A percentile compares a stretch with the other conserved stretches of the same genome.
Evolutionary conservation across 2,113 vertebrate species (phyloP).

Genomic region (Ancistrus triradiatus): DNA sequence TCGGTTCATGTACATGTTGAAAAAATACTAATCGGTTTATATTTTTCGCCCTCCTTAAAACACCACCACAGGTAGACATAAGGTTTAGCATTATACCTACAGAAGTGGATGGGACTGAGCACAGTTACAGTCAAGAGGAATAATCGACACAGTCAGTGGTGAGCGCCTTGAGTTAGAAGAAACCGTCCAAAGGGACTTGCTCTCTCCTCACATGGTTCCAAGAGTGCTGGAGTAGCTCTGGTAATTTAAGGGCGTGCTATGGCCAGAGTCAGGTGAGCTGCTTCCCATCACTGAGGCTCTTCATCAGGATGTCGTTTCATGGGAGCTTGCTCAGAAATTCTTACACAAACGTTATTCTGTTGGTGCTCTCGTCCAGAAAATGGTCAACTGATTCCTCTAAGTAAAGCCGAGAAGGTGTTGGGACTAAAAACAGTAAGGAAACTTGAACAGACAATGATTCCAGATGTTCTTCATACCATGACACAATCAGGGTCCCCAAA

Average conservation of each 20-base stretch:
- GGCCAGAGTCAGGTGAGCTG: slow-evolving; percentile 86
- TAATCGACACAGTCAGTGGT: slow-evolving; percentile 73
- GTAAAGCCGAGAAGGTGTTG: slow-evolving; percentile 67
- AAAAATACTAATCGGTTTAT: too few species aligned
- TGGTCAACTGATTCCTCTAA: slow-evolving; percentile 73
- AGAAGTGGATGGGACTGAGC: too few species aligned
- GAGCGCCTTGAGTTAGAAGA: slow-evolving; percentile 78
- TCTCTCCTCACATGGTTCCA: slow-evolving; percentile 74
- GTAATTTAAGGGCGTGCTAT: slow-evolving; percentile 79
- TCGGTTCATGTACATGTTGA: too few species aligned
- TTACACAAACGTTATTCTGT: slow-evolving; percentile 73
- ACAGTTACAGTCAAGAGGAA: slow-evolving; percentile 83
- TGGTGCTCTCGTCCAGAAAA: slow-evolving; percentile 75
- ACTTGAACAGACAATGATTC: slow-evolving; percentile 69
- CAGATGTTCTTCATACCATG: slow-evolving; percentile 72
- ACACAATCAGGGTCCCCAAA: slow-evolving; percentile 59
- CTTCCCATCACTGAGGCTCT: slow-evolving; percentile 74
- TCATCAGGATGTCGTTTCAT: slow-evolving; percentile 79
- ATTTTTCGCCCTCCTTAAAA: too few species aligned
- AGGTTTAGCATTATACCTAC: too few species aligned
- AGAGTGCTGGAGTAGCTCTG: slow-evolving; percentile 80
- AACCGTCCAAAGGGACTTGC: slow-evolving; percentile 71
- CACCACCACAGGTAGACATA: too few species aligned
- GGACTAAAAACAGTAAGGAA: slow-evolving; percentile 57
- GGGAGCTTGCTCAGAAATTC: slow-evolving; percentile 69